A percentile compares a stretch with the other conserved stretches of the same genome.
phyloP scores from a whole-genome alignment of 2,797 vertebrate genomes.

The Acrocephalus scirpaceus region DNA sequence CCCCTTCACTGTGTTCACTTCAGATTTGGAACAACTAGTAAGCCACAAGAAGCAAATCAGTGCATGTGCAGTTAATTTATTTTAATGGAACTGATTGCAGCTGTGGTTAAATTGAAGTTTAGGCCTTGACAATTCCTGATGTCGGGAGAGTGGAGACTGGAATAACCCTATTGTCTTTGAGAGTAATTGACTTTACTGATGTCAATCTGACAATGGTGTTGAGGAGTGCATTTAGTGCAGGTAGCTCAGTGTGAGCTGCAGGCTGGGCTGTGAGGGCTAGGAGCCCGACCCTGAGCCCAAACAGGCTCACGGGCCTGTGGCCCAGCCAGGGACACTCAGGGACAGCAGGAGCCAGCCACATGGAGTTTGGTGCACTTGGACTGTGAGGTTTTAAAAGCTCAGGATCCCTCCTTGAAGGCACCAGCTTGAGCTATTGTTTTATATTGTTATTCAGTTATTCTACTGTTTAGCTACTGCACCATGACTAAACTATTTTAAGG shows the following conservation, averaged over 20 bases:
- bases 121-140: neutral
- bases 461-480: neutral
- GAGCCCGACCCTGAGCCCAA: neutral
- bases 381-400: neutral
- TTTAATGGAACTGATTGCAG: neutral
- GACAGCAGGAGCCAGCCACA: neutral
- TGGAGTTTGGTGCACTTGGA: fast-evolving
- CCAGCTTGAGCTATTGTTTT: neutral
- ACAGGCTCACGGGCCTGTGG: neutral
- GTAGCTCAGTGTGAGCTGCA: neutral
- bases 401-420: neutral
- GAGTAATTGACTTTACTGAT: neutral
- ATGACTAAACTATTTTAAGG: neutral
- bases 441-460: neutral
- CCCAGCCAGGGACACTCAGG: neutral
- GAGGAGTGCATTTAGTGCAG: neutral
- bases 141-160: neutral
- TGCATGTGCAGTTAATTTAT: neutral
- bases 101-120: neutral
- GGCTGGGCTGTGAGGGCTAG: neutral
- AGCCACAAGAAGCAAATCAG: neutral
- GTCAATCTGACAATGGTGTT: neutral
- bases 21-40: neutral
- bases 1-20: neutral
- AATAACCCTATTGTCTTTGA: neutral